A percentile compares a stretch with the other conserved stretches of the same genome.
Conservation (phyloP, 2,113 vertebrate genomes). For the Trematocara macrostoma region DNA sequence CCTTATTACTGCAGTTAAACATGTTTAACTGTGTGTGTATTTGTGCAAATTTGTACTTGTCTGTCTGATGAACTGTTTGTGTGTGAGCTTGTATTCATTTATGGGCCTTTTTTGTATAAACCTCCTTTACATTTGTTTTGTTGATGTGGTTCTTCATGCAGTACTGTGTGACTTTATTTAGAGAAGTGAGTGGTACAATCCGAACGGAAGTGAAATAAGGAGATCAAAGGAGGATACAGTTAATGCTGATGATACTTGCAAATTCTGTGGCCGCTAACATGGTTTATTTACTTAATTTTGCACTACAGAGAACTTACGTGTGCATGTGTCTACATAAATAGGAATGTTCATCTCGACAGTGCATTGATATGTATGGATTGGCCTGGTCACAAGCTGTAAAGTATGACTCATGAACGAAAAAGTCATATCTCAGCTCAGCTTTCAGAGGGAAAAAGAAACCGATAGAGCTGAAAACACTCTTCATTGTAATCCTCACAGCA, state of each 20-base stretch:
- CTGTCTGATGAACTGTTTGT: neutral
- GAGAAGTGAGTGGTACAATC: neutral
- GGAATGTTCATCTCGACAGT: neutral
- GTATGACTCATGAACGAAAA: neutral
- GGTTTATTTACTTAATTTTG: neutral
- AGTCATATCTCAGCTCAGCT: neutral
- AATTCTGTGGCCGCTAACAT: neutral
- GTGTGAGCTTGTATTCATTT: neutral
- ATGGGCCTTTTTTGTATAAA: neutral
- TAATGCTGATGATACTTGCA: neutral
- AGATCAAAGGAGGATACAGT: neutral
- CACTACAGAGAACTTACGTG: neutral
- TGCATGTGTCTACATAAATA: neutral
- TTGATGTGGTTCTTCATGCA: neutral
- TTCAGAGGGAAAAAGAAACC: conserved; percentile 9
- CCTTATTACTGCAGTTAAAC: neutral
- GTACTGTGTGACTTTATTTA: neutral
- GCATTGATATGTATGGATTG: neutral
- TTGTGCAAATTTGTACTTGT: neutral
- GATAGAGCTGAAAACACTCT: conserved; percentile 5
- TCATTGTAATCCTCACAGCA: neutral
- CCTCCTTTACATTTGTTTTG: neutral
- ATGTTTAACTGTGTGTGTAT: neutral
- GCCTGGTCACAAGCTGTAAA: neutral
- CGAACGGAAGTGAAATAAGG: neutral